Percentiles rank a stretch among this genome's conserved stretches.
Conservation (phyloP, 2,888 invertebrate genomes). For the Alentia gelatinosa region DNA sequence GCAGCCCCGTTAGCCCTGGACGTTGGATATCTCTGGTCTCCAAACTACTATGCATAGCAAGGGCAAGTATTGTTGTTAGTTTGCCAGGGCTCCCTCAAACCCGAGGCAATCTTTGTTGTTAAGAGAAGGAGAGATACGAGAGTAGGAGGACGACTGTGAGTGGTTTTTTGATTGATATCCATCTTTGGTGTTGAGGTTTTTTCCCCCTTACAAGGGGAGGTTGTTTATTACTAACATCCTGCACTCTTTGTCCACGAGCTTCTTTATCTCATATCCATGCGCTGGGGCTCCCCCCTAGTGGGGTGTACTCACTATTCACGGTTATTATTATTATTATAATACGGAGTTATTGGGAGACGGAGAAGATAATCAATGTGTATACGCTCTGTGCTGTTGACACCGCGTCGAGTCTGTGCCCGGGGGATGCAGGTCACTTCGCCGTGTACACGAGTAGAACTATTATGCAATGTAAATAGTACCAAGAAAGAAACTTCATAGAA, state of each 20-base stretch:
- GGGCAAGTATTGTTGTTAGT: background rate
- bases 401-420: background rate
- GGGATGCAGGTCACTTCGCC: background rate
- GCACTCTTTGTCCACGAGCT: background rate
- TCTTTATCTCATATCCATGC: constrained; percentile 20
- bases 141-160: background rate
- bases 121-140: background rate
- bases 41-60: background rate
- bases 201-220: background rate
- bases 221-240: background rate
- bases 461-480: constrained; percentile 47
- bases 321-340: background rate
- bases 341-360: background rate
- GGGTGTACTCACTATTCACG: background rate
- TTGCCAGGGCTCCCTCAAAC: background rate
- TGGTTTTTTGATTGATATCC: too few relatives aligned
- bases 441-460: constrained; percentile 21
- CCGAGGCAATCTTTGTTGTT: background rate
- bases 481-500: constrained; percentile 4
- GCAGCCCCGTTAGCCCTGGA: too few relatives aligned
- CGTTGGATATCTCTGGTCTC: background rate
- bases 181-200: background rate
- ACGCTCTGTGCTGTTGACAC: background rate
- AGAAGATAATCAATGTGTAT: background rate
- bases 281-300: background rate